These are phyloP conservation scores for Tringa solitaria DNA, from an alignment of 2,113 vertebrate genomes.

Conservation along the genomic window DNA sequence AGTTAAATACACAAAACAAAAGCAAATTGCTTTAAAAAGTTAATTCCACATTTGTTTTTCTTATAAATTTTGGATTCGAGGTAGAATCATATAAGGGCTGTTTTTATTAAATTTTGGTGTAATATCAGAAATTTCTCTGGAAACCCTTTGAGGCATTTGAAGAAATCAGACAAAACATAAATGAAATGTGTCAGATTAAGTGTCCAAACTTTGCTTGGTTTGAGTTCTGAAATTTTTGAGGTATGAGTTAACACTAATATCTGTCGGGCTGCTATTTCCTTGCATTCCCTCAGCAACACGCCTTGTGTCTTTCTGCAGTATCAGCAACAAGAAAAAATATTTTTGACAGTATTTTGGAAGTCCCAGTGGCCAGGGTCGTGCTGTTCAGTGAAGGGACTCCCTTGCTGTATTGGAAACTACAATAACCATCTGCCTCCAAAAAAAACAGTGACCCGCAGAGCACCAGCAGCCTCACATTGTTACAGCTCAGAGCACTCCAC, in stretches of 20 bases:
- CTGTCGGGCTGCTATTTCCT: not conserved
- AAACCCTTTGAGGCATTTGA: not conserved
- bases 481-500: slow-evolving; percentile 20
- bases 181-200: not conserved
- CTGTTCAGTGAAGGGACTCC: not conserved
- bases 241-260: not conserved
- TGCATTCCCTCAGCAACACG: not conserved
- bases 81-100: not conserved
- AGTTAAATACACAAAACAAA: not conserved
- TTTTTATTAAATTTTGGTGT: not conserved
- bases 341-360: not conserved
- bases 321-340: not conserved
- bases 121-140: not conserved
- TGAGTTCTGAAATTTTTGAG: not conserved
- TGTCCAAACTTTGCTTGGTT: not conserved
- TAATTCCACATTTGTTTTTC: not conserved
- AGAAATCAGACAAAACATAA: not conserved
- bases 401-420: not conserved
- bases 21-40: not conserved
- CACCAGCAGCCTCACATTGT: not conserved
- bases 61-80: not conserved
- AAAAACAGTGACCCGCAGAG: not conserved
- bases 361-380: not conserved
- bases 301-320: not conserved
- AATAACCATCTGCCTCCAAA: slow-evolving; percentile 15